Evolutionary conservation across 1,140 invertebrate genomes (phyloP), one percentile per base, ranked within the genome.

Genomic region (Pissodes strobi): DNA sequence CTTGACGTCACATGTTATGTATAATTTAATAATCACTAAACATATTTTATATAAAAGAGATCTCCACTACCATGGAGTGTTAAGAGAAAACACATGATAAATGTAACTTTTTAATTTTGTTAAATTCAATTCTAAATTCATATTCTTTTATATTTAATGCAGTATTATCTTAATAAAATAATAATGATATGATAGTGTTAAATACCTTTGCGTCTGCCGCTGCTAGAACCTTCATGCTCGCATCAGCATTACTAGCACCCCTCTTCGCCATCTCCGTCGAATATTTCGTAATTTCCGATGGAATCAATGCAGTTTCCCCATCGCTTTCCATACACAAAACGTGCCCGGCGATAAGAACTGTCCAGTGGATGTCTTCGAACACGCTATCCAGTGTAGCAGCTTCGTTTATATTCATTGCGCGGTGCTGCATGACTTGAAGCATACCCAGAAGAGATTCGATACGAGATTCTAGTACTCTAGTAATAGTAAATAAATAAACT

Each of bases 281-380:
- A 77, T 88, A 88, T 18, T 82, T 78, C 73, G 90, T 89, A 45
- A 95, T 83, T 76, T 91, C 87, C 0, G 83, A 72, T 0, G 93
- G 92, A 69, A 94, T 90, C 67, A 90, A 80, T 4, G 88, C 84
- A 2, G 84, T 86, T 76, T 94, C 92, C 0, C 90, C 90, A 49
- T 90, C 87, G 60, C 83, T 83, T 60, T 89, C 86, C 78, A 89
- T 85, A 39, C 86, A 86, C 43, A 92, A 75, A 1, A 89, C 80
- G 76, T 90, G 84, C 82, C 91, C 90, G 63, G 89, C 80, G 53
- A 94, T 87, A 59, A 96, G 82, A 2, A 95, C 76, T 15, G 92
- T 83, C 94, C 93, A 96, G 77, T 95, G 93, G 1, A 96, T 77
- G 80, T 96, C 93, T 80, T 96, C 93, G 76, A 90, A 91, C 0